Conservation (phyloP, 2,113 vertebrate genomes). For the Pterocles orientalis region DNA sequence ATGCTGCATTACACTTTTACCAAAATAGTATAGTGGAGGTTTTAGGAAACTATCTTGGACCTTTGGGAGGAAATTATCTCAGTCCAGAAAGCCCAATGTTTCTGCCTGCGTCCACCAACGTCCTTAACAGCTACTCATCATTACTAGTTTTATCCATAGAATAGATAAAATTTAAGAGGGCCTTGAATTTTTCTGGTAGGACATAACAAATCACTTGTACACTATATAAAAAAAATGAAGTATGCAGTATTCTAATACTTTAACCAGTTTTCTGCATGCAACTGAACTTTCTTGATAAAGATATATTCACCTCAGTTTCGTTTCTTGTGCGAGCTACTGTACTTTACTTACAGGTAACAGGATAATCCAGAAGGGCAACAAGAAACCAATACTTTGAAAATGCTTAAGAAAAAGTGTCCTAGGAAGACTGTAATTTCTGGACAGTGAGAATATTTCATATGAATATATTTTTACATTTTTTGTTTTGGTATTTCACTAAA, state of each 20-base stretch:
- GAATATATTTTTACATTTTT: background rate
- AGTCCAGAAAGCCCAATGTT: background rate
- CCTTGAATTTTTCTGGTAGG: background rate
- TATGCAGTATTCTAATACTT: background rate
- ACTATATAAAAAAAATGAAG: background rate
- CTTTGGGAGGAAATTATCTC: background rate
- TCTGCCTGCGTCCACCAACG: background rate
- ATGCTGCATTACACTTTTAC: background rate
- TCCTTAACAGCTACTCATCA: background rate
- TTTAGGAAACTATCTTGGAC: background rate
- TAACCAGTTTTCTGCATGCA: background rate
- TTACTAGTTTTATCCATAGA: background rate
- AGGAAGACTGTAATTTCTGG: background rate
- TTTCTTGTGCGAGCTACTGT: background rate
- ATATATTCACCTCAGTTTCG: background rate
- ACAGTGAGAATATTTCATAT: background rate
- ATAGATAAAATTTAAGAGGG: background rate
- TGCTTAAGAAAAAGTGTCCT: background rate
- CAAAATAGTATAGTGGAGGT: background rate
- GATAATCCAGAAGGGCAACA: background rate
- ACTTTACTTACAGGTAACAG: background rate
- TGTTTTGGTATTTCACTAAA: background rate
- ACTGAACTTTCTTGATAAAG: background rate
- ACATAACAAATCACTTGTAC: background rate
- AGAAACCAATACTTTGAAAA: background rate